Evolutionary conservation across 2,797 vertebrate species (phyloP).

Genomic region (Buceros bicornis): DNA sequence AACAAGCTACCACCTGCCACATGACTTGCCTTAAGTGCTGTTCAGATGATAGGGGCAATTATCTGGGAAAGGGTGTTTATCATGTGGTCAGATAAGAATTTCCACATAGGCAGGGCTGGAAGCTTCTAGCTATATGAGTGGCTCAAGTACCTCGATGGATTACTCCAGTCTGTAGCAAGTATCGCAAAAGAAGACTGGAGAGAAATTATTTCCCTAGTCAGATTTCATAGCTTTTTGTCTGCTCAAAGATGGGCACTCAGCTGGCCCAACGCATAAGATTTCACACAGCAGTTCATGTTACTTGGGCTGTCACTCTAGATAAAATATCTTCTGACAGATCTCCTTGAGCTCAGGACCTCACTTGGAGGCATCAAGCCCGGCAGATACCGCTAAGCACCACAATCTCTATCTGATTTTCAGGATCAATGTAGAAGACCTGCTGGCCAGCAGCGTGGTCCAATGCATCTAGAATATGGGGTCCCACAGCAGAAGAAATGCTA

Average conservation of each 20-base stretch:
- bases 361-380: neutral
- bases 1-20: neutral
- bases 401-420: neutral
- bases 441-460: neutral
- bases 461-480: neutral
- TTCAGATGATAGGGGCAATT: neutral
- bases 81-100: neutral
- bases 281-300: neutral
- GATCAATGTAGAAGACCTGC: neutral
- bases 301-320: neutral
- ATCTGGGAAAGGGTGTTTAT: neutral
- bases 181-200: neutral
- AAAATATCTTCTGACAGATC: neutral
- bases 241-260: neutral
- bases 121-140: neutral
- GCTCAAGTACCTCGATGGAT: neutral
- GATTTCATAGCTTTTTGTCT: neutral
- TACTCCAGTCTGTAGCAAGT: neutral
- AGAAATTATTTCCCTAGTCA: neutral
- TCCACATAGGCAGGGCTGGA: neutral
- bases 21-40: neutral
- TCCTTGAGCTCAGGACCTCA: neutral
- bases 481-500: neutral
- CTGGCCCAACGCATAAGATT: neutral
- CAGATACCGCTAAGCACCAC: neutral